phyloP scores from a whole-genome alignment of 1,140 invertebrate genomes.

The Euura lappo region DNA sequence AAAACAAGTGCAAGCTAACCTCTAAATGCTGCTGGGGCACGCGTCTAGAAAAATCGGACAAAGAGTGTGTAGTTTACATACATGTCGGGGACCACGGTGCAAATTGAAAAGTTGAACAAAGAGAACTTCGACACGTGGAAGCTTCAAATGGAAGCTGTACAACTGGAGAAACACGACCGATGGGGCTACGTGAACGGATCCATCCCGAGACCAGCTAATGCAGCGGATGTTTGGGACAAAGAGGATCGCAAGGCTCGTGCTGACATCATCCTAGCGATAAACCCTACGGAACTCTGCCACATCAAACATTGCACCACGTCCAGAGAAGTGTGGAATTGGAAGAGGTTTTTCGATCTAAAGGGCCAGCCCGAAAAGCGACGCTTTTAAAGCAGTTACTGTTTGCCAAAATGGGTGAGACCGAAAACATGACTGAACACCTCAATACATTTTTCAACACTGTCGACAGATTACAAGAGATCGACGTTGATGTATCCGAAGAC shows the following conservation, averaged over 20 bases:
- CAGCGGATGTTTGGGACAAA: conserved; percentile 13
- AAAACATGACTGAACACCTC: conserved; percentile 24
- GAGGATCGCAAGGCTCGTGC: conserved; percentile 28
- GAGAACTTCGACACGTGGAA: conserved; percentile 15
- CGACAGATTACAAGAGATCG: no score
- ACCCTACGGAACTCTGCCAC: conserved; percentile 29
- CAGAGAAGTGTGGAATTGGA: conserved; percentile 24
- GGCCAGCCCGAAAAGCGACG: conserved; percentile 31
- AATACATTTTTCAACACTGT: conserved; percentile 15
- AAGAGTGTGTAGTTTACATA: no score
- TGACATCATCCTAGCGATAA: conserved; percentile 31
- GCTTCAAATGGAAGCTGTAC: conserved; percentile 32
- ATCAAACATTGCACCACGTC: conserved; percentile 29
- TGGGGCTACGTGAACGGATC: conserved; percentile 30
- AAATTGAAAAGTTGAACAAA: not conserved
- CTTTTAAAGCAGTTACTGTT: conserved; percentile 29
- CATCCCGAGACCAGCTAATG: conserved; percentile 19
- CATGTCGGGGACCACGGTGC: no score
- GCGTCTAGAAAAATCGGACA: no score
- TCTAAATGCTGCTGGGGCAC: no score
- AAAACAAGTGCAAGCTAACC: no score
- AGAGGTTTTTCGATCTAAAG: conserved; percentile 28
- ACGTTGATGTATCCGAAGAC: no score
- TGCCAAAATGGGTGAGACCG: conserved; percentile 22
- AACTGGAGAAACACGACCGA: conserved; percentile 30